Evolutionary conservation across 2,888 invertebrate genomes (phyloP).

Genomic region (Plebejus anna): DNA sequence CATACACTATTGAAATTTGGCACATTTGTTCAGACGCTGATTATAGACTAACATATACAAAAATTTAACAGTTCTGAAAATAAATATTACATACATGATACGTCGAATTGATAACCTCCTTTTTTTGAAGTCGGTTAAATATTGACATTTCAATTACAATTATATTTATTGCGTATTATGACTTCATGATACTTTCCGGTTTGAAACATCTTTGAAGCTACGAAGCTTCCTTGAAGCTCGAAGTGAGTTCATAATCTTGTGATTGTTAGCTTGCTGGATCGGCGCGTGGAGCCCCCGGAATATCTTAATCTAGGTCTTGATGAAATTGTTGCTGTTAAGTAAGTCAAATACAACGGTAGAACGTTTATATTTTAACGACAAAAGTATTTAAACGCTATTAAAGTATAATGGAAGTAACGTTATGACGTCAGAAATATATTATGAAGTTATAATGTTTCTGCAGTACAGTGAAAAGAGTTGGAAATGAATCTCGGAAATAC

Average conservation of each 20-base stretch:
- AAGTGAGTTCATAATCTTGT: constrained; percentile 4
- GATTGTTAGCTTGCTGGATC: constrained; percentile 1
- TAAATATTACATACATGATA: too few species aligned
- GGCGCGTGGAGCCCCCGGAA: constrained; percentile 5
- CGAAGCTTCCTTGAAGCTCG: background rate
- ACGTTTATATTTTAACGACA: background rate
- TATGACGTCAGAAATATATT: background rate
- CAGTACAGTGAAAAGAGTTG: background rate
- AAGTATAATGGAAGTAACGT: background rate
- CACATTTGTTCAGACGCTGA: too few species aligned
- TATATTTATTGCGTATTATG: too few species aligned
- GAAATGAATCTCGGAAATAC: too few species aligned
- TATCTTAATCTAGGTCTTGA: constrained; percentile 12
- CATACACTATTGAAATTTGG: too few species aligned
- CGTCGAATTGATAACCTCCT: too few species aligned
- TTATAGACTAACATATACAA: too few species aligned
- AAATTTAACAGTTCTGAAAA: too few species aligned
- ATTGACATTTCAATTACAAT: too few species aligned
- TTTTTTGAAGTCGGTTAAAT: too few species aligned
- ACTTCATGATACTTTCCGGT: background rate
- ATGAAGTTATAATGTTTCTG: background rate
- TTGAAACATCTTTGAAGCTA: background rate
- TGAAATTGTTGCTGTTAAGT: constrained; percentile 7
- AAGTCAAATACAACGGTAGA: background rate
- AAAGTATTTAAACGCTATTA: background rate